These are phyloP conservation scores for Brachyptera putata DNA, from an alignment of 2,888 invertebrate species.

Conservation along the genomic window DNA sequence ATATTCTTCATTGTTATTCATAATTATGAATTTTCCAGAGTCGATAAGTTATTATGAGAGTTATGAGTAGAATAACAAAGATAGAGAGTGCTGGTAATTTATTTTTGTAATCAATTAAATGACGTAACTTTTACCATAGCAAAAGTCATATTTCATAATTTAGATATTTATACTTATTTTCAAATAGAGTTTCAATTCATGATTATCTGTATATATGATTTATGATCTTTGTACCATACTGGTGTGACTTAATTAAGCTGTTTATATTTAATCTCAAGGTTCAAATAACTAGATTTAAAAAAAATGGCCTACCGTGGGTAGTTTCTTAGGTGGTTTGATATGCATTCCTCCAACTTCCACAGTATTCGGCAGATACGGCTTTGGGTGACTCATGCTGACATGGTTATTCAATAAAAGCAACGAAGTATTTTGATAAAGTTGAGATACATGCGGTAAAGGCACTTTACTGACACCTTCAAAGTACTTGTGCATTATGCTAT, in stretches of 20 bases:
- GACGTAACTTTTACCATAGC: too few species aligned
- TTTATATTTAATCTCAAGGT: not conserved
- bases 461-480: constrained; percentile 17
- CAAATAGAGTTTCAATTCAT: not conserved
- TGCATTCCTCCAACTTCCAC: constrained; percentile 44
- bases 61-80: too few species aligned
- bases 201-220: not conserved
- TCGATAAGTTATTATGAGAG: too few species aligned
- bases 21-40: too few species aligned
- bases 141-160: too few species aligned
- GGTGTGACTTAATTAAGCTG: too few species aligned
- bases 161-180: too few species aligned
- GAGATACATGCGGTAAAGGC: constrained; percentile 1
- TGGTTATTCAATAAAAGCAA: constrained; percentile 40
- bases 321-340: constrained; percentile 35
- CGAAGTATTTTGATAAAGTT: constrained; percentile 35
- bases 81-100: too few species aligned
- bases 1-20: too few species aligned
- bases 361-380: constrained; percentile 42
- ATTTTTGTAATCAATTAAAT: too few species aligned
- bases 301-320: constrained; percentile 35
- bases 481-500: constrained; percentile 21
- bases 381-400: constrained; percentile 39
- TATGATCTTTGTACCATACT: too few species aligned
- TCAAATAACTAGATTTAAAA: not conserved